These are phyloP conservation scores for Sebastiscus tertius DNA, from an alignment of 2,797 vertebrate species.

Conservation along the genomic window DNA sequence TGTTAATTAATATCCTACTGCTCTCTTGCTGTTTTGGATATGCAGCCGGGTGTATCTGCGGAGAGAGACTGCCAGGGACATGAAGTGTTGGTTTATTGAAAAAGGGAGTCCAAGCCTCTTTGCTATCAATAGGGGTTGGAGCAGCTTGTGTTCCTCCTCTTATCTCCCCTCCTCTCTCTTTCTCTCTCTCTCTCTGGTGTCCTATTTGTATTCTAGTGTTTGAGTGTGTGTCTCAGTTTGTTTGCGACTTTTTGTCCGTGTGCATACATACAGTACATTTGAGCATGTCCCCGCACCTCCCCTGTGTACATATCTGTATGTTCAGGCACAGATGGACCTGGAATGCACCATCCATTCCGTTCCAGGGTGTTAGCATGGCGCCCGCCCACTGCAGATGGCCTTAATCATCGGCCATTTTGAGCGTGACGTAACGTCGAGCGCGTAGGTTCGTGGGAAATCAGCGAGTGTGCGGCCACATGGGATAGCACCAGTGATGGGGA, in stretches of 20 bases:
- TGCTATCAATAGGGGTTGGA: slow-evolving; percentile 16
- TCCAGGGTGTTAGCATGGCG: slow-evolving; percentile 46
- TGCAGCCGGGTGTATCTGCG: slow-evolving; percentile 46
- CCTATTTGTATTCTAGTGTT: slow-evolving; percentile 12
- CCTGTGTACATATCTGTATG: slow-evolving; percentile 33
- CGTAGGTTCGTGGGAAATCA: slow-evolving; percentile 32
- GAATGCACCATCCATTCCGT: slow-evolving; percentile 44
- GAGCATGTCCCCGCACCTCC: not conserved
- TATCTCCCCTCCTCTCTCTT: not conserved
- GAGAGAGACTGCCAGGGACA: slow-evolving; percentile 44
- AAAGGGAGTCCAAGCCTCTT: slow-evolving; percentile 29
- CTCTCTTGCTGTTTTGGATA: slow-evolving; percentile 52
- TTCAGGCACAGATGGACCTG: slow-evolving; percentile 56
- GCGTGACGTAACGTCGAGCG: slow-evolving; percentile 16
- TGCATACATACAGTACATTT: not conserved
- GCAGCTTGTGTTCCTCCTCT: slow-evolving; percentile 2
- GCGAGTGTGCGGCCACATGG: not conserved
- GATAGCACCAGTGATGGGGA: not conserved
- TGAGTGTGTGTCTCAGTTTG: not conserved
- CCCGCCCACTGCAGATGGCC: slow-evolving; percentile 60
- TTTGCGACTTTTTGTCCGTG: not conserved
- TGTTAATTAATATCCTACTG: slow-evolving; percentile 68
- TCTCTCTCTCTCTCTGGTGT: not conserved
- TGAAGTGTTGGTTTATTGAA: slow-evolving; percentile 53
- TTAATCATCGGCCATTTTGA: slow-evolving; percentile 61